phyloP scores from a whole-genome alignment of 2,113 vertebrate genomes.

The Grantiella picta region DNA sequence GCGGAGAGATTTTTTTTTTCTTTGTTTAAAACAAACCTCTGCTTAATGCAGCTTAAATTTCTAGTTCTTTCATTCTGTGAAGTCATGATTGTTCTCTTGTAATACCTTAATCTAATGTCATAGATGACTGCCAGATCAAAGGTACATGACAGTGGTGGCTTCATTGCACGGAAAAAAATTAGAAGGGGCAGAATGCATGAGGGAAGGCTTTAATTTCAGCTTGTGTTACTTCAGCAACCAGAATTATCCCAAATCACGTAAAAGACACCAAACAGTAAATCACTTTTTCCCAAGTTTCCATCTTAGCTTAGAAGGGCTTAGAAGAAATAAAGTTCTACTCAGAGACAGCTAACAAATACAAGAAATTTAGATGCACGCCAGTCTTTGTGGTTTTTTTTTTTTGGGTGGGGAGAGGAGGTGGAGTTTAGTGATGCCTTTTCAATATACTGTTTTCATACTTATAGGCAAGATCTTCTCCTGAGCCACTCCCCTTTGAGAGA shows the following conservation, averaged over 20 bases:
- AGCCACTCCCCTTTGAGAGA: neutral
- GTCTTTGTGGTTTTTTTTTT: neutral
- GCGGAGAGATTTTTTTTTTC: neutral
- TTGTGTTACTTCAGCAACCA: constrained; percentile 57
- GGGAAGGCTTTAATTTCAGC: constrained; percentile 35
- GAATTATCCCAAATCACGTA: constrained; percentile 26
- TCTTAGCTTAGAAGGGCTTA: neutral
- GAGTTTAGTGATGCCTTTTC: neutral
- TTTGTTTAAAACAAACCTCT: constrained; percentile 48
- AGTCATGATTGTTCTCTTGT: constrained; percentile 61
- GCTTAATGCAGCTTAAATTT: constrained; percentile 51
- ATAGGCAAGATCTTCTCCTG: neutral
- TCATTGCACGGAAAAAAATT: constrained; percentile 35
- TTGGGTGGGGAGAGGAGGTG: accelerated
- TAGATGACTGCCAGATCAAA: constrained; percentile 65
- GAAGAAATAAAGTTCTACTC: neutral
- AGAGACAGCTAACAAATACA: neutral
- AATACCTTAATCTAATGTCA: constrained; percentile 57
- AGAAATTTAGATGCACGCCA: neutral
- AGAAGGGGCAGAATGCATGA: constrained; percentile 47
- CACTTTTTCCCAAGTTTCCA: neutral
- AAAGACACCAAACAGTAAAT: constrained; percentile 37
- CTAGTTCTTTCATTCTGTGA: constrained; percentile 53
- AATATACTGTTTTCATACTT: neutral
- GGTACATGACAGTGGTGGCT: constrained; percentile 48